phyloP scores from a whole-genome alignment of 2,888 invertebrate genomes.

The Augiades crinisus region DNA sequence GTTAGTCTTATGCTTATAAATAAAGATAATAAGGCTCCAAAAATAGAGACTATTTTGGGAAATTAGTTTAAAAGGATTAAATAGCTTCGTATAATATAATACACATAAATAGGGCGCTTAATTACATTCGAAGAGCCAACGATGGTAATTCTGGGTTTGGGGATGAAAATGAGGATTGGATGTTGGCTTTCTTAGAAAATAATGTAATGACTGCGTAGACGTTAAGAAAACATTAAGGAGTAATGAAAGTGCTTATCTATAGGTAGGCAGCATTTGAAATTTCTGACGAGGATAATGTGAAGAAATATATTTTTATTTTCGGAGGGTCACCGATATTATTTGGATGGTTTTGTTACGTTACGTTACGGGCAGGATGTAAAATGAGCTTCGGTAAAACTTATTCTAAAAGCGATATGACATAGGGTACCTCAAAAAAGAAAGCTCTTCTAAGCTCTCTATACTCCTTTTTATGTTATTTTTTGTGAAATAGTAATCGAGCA shows the following conservation, averaged over 20 bases:
- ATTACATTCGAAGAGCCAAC: conserved; percentile 7
- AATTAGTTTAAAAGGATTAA: conserved; percentile 11
- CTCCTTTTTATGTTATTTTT: too few species aligned
- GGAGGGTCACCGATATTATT: too few species aligned
- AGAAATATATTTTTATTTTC: too few species aligned
- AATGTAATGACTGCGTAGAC: neutral
- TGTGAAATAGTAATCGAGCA: too few species aligned
- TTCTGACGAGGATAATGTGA: too few species aligned
- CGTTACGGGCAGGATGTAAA: too few species aligned
- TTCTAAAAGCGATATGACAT: too few species aligned
- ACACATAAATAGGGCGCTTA: conserved; percentile 7
- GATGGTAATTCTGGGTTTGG: neutral
- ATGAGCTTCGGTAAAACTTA: too few species aligned
- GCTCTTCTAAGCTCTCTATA: too few species aligned
- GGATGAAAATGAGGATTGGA: conserved; percentile 9
- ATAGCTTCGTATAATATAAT: conserved; percentile 5
- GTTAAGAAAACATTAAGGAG: neutral
- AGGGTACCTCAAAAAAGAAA: too few species aligned
- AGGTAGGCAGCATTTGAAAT: too few species aligned
- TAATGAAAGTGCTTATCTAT: neutral
- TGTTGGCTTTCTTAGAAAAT: conserved; percentile 6
- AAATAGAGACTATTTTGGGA: conserved; percentile 5
- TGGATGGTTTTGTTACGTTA: too few species aligned
- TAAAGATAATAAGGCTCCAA: neutral
- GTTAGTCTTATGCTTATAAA: neutral